Conservation (phyloP, 2,888 invertebrate genomes). For the Diplolepis rosae region DNA sequence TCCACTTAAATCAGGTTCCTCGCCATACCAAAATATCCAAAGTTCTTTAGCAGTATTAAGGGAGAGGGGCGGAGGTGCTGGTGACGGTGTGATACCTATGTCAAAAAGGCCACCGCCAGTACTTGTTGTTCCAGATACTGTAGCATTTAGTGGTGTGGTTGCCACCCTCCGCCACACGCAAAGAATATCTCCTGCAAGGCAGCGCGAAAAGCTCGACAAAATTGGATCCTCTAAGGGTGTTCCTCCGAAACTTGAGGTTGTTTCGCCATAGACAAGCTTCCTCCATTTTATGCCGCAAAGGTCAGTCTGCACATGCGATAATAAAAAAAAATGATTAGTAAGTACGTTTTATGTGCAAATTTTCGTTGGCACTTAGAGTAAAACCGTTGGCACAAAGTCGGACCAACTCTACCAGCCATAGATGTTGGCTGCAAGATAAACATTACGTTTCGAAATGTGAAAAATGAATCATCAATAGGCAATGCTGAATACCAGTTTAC, state of each 20-base stretch:
- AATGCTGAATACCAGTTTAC: too few relatives aligned
- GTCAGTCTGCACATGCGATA: conserved; percentile 93
- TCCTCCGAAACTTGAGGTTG: conserved; percentile 75
- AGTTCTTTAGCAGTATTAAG: conserved; percentile 95
- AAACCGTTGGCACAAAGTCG: too few relatives aligned
- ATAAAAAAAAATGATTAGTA: too few relatives aligned
- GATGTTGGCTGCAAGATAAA: too few relatives aligned
- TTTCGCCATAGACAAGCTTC: conserved; percentile 91
- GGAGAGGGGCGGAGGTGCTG: conserved; percentile 84
- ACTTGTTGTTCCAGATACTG: conserved; percentile 65
- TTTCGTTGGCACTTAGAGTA: too few relatives aligned
- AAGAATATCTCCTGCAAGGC: conserved; percentile 94
- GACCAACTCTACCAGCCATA: too few relatives aligned
- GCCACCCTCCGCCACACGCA: conserved; percentile 98
- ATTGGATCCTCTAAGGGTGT: conserved; percentile 91
- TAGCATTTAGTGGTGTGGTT: conserved; percentile 75
- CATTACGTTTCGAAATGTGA: too few relatives aligned
- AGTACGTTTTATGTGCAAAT: too few relatives aligned
- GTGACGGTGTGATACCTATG: conserved; percentile 76
- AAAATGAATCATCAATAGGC: too few relatives aligned
- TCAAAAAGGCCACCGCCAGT: conserved; percentile 73
- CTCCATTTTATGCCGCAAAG: conserved; percentile 99
- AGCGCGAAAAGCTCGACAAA: conserved; percentile 91
- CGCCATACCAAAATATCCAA: conserved; percentile 99
- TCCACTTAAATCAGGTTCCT: conserved; percentile 92